Base-by-base conservation (phyloP, 2,113 vertebrate genomes). In the Cariama cristata region DNA sequence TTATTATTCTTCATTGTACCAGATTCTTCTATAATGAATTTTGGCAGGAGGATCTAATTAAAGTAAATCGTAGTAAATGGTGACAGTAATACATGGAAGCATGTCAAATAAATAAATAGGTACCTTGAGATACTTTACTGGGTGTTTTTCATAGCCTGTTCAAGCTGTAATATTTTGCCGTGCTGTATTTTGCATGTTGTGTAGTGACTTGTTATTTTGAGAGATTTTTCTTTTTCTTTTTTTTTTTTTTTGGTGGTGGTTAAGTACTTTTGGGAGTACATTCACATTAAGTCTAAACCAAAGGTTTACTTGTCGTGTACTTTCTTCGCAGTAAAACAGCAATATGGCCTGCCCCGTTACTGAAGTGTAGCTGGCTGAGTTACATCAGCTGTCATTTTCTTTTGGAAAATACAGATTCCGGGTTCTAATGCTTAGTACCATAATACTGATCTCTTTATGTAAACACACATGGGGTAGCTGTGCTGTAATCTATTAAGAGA, bases 11-110 rank as follows among this genome's bases (percentile, higher is more conserved):
- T 97, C 52, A 75, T 86, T 93, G 90, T 96, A 92, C 88, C 90
- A 93, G 86, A 67, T 93, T 96, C 95, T 86, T 94, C 62, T 85
- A 67, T 93, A 96, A 94, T 94, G 67, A 96, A 88, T 96, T 97
- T 97, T 97, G 96, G 97, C 93, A 98, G 75, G 69, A 94, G 79
- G 77, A 85, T 91, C 56, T 97, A 96, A 98, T 98, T 97, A 96
- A 97, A 79, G 88, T 80, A 95, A 95, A 93, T 59, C 95, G 69
- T 74, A 84, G 76, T 90, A 73, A 47, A 85, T 79, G 17, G 75
- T 95, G 95, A 86, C 84, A 97, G 73, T 82, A 97, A 94, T 90
- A 87, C 82, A 92, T 92, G 45, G 55, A 96, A 97, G 52, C 13
- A 67, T 75, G 52, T 81, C 96, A 95, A 88, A 92, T 71, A 84